Evolutionary conservation across 2,113 vertebrate genomes (phyloP), one percentile per base, ranked within the genome.

Genomic region (Tragulus kanchil): DNA sequence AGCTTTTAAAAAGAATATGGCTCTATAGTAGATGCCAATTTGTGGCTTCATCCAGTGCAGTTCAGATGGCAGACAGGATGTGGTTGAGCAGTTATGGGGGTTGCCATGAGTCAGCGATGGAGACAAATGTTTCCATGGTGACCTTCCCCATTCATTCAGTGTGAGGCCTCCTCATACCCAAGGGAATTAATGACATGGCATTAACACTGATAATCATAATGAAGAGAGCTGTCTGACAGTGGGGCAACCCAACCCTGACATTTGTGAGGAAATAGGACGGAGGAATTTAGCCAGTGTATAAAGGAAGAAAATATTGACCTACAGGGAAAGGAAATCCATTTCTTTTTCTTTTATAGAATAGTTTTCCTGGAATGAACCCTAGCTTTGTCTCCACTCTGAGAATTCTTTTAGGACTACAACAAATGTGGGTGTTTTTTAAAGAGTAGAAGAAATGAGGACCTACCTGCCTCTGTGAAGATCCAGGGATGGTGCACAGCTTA

Each of bases 91-190:
- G 69, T 84, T 86, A 54, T 26, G 36, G 86, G 93, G 75, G 73
- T 31, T 95, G 50, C 59, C 71, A 52, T 79, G 92, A 97, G 85
- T 97, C 96, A 92, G 90, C 67, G 19, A 92, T 31, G 65, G 81
- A 96, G 88, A 96, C 96, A 94, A 75, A 87, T 77, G 97, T 98
- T 98, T 97, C 97, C 92, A 97, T 96, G 96, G 97, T 95, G 94
- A 97, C 96, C 93, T 93, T 92, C 89, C 58, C 85, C 56, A 85
- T 93, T 85, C 85, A 93, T 90, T 79, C 90, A 17, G 9, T 23
- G 50, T 26, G 36, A 95, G 69, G 86, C 78, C 89, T 78, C 42
- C 3, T 1, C 81, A 64, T 19, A 48, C 93, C 92, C 96, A 6
- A 14, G 93, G 96, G 94, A 90, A 97, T 96, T 97, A 96, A 96